phyloP scores from a whole-genome alignment of 2,797 vertebrate genomes.

The Malacoraja senta region DNA sequence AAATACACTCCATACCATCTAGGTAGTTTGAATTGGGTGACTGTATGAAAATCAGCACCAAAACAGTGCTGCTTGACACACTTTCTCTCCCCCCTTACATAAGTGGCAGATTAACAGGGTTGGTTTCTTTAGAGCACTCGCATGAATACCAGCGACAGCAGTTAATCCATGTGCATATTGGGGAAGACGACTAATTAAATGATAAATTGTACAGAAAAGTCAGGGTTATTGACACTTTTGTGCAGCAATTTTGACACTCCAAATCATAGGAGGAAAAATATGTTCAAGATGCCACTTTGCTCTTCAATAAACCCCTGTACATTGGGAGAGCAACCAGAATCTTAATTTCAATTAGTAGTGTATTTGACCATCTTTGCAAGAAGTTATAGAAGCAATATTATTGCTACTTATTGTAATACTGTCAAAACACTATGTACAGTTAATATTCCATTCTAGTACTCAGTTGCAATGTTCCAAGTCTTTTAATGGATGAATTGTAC shows the following conservation, averaged over 20 bases:
- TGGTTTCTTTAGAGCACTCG: neutral
- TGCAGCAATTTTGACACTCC: neutral
- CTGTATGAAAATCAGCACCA: too few relatives aligned
- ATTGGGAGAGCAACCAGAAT: neutral
- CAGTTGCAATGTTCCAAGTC: neutral
- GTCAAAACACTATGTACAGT: neutral
- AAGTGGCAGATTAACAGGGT: neutral
- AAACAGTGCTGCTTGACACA: neutral
- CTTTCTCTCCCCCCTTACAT: neutral
- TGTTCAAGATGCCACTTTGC: neutral
- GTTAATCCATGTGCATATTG: neutral
- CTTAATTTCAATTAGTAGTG: neutral
- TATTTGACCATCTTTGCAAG: neutral
- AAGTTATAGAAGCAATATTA: neutral
- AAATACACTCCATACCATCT: neutral
- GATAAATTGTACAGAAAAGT: neutral
- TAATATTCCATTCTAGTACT: neutral
- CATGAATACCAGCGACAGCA: neutral
- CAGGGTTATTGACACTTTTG: neutral
- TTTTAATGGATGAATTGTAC: conserved; percentile 6
- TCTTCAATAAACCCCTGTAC: neutral
- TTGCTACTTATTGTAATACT: neutral
- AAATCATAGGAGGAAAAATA: neutral
- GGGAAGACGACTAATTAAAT: neutral
- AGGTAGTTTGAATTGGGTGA: too few relatives aligned